phyloP scores from a whole-genome alignment of 2,113 vertebrate species.

The Varanus komodoensis region DNA sequence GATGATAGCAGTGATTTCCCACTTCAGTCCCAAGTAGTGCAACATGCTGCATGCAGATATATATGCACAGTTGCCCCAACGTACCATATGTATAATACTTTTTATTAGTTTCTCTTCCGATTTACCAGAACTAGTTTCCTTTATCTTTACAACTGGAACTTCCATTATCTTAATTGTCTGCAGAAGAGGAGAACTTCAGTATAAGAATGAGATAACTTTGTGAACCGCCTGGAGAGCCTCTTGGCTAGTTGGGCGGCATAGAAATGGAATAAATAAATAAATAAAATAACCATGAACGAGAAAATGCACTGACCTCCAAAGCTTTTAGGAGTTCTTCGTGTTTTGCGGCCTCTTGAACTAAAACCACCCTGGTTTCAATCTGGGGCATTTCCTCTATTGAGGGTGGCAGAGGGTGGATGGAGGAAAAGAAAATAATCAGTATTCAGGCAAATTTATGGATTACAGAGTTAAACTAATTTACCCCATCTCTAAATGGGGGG shows the following conservation, averaged over 20 bases:
- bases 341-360: constrained; percentile 88
- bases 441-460: constrained; percentile 3
- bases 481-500: neutral
- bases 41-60: constrained; percentile 78
- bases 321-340: constrained; percentile 85
- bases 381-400: constrained; percentile 88
- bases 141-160: constrained; percentile 98
- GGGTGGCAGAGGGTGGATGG: neutral
- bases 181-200: constrained; percentile 84
- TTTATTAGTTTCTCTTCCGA: constrained; percentile 92
- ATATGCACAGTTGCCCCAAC: constrained; percentile 71
- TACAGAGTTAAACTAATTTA: neutral
- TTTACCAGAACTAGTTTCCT: constrained; percentile 87
- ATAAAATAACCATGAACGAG: neutral
- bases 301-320: constrained; percentile 84
- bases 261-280: no score
- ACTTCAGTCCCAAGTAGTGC: constrained; percentile 53
- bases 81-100: constrained; percentile 97
- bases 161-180: constrained; percentile 96
- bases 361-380: constrained; percentile 89
- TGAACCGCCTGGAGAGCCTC: no score
- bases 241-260: no score
- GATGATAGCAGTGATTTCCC: constrained; percentile 11
- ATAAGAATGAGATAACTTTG: constrained; percentile 51
- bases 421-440: constrained; percentile 39